A percentile compares a stretch with the other conserved stretches of the same genome.
Conservation (phyloP, 2,888 invertebrate species). For the Chaitophorus viminalis region DNA sequence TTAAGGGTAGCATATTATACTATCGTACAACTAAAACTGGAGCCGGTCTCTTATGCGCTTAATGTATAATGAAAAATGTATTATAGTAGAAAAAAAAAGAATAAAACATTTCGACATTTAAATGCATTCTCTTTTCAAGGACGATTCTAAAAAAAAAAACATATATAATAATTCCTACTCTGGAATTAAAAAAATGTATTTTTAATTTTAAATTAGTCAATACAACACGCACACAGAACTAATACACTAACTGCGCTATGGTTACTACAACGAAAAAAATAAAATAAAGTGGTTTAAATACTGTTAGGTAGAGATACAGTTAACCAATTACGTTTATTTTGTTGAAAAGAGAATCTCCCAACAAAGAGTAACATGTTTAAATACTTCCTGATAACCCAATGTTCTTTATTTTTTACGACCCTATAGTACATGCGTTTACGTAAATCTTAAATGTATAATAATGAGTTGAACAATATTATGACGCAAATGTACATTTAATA, state of each 20-base stretch:
- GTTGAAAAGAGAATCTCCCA: neutral
- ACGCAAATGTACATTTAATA: neutral
- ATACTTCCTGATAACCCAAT: neutral
- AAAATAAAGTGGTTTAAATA: neutral
- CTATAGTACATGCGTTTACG: neutral
- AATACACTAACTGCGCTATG: neutral
- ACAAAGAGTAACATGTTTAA: neutral
- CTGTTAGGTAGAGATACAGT: neutral
- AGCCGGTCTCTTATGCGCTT: neutral
- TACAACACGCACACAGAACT: neutral
- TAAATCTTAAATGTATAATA: neutral
- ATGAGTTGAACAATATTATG: neutral
- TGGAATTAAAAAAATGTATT: conserved; percentile 42
- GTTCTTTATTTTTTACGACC: conserved; percentile 6
- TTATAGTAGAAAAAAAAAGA: neutral
- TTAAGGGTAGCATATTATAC: neutral
- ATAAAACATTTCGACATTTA: conserved; percentile 1
- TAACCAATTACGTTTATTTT: neutral
- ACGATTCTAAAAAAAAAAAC: neutral
- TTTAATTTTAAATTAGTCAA: conserved; percentile 36
- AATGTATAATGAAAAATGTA: neutral
- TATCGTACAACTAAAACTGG: neutral
- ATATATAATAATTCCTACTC: neutral
- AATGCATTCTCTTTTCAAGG: conserved; percentile 25
- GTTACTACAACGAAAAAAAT: neutral